These are phyloP conservation scores for Apamea crenata DNA, from an alignment of 2,888 invertebrate genomes.

Conservation along the genomic window DNA sequence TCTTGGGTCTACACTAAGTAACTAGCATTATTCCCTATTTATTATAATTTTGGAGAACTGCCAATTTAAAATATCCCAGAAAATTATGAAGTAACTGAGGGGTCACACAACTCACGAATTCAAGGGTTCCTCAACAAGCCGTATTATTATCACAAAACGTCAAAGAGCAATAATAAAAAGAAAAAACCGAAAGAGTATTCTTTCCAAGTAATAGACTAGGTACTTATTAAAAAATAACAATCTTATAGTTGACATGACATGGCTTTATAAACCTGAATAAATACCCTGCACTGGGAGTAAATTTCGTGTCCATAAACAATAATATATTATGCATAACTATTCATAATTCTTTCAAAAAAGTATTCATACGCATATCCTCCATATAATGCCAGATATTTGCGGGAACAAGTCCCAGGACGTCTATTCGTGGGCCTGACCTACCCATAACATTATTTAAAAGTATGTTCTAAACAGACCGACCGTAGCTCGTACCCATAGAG, in stretches of 20 bases:
- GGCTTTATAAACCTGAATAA: neutral
- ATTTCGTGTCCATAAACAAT: neutral
- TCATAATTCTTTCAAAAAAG: no score
- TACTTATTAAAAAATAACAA: neutral
- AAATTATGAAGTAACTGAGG: neutral
- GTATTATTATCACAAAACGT: slow-evolving; percentile 7
- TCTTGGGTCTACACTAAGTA: neutral
- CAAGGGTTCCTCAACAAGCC: neutral
- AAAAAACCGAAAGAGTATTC: neutral
- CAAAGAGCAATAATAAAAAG: no score
- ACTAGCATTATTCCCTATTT: neutral
- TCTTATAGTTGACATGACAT: neutral
- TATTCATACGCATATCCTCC: neutral
- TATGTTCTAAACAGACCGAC: slow-evolving; percentile 94
- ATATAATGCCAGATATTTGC: neutral
- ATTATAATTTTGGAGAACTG: slow-evolving; percentile 10
- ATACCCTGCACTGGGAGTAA: neutral
- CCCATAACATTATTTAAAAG: slow-evolving; percentile 88
- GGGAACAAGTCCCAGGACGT: neutral
- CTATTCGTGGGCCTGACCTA: neutral
- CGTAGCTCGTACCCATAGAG: slow-evolving; percentile 94
- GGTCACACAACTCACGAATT: neutral
- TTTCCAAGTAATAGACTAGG: neutral
- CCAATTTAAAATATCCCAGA: neutral
- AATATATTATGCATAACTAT: slow-evolving; percentile 11